These are phyloP conservation scores for Drymonia ruficornis DNA, from an alignment of 2,888 invertebrate species.

Conservation along the genomic window DNA sequence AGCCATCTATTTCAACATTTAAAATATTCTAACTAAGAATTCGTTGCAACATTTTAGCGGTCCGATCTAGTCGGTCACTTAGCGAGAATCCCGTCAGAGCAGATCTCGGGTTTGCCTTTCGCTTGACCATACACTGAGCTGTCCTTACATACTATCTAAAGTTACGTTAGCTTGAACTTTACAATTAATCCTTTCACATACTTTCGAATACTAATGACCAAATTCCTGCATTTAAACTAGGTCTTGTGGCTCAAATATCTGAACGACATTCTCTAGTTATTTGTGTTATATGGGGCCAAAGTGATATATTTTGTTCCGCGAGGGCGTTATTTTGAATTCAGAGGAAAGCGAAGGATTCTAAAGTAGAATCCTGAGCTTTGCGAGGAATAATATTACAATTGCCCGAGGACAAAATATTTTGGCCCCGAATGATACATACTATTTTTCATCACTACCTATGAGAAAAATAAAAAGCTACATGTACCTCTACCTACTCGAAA, in stretches of 20 bases:
- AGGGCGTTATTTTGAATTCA: too few relatives aligned
- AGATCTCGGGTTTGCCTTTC: slow-evolving; percentile 34
- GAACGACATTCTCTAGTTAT: too few relatives aligned
- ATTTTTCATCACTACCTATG: too few relatives aligned
- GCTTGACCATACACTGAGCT: slow-evolving; percentile 13
- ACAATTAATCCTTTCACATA: slow-evolving; percentile 2
- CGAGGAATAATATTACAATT: too few relatives aligned
- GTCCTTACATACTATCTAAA: slow-evolving; percentile 10
- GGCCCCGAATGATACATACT: too few relatives aligned
- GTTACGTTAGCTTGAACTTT: not conserved
- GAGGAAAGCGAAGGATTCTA: too few relatives aligned
- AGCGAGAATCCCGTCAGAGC: slow-evolving; percentile 14
- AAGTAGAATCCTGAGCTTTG: too few relatives aligned
- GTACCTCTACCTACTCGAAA: too few relatives aligned
- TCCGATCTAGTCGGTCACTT: slow-evolving; percentile 28
- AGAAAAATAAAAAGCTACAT: too few relatives aligned
- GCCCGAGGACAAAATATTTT: too few relatives aligned
- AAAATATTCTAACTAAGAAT: slow-evolving; percentile 6
- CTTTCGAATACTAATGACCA: not conserved
- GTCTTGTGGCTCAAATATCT: not conserved
- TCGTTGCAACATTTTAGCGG: slow-evolving; percentile 27
- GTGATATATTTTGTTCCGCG: too few relatives aligned
- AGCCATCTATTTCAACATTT: not conserved
- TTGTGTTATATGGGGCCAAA: too few relatives aligned
- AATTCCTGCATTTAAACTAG: slow-evolving; percentile 1